Evolutionary conservation across 1,140 invertebrate genomes (phyloP).

Genomic region (Pogonomyrmex barbatus): DNA sequence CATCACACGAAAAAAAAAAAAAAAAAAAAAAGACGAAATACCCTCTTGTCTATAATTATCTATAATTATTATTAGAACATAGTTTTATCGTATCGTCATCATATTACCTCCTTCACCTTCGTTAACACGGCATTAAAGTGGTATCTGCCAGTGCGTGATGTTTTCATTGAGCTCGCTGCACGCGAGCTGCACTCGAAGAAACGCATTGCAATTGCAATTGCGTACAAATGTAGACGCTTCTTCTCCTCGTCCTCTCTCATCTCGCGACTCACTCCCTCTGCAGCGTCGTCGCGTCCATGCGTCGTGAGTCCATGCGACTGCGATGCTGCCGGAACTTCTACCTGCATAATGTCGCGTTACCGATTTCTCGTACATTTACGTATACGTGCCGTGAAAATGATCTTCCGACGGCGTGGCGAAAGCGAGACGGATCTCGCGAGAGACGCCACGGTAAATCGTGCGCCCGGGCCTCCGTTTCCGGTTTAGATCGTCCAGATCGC

Average conservation of each 20-base stretch:
- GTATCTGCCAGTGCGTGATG: slow-evolving; percentile 12
- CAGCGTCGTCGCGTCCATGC: neutral
- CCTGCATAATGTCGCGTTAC: slow-evolving; percentile 69
- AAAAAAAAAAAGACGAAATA: slow-evolving; percentile 36
- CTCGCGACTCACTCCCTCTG: neutral
- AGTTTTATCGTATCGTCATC: neutral
- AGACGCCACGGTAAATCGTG: neutral
- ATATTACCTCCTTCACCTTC: slow-evolving; percentile 15
- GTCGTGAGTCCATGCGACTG: neutral
- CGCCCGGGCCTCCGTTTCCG: neutral
- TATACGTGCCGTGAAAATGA: slow-evolving; percentile 71
- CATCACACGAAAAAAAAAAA: neutral
- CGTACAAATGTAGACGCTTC: slow-evolving; percentile 29
- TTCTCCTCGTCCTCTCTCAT: slow-evolving; percentile 9
- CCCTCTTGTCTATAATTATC: neutral
- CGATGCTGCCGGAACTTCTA: slow-evolving; percentile 69
- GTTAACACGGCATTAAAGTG: neutral
- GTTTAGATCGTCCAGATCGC: slow-evolving; percentile 70
- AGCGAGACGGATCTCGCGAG: slow-evolving; percentile 56
- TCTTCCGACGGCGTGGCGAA: slow-evolving; percentile 71
- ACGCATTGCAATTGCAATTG: slow-evolving; percentile 7
- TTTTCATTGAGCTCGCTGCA: slow-evolving; percentile 45
- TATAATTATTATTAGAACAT: neutral
- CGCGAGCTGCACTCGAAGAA: slow-evolving; percentile 24
- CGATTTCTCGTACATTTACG: slow-evolving; percentile 75